A percentile compares a stretch with the other conserved stretches of the same genome.
phyloP scores from a whole-genome alignment of 2,113 vertebrate genomes.

The Geococcyx californianus region DNA sequence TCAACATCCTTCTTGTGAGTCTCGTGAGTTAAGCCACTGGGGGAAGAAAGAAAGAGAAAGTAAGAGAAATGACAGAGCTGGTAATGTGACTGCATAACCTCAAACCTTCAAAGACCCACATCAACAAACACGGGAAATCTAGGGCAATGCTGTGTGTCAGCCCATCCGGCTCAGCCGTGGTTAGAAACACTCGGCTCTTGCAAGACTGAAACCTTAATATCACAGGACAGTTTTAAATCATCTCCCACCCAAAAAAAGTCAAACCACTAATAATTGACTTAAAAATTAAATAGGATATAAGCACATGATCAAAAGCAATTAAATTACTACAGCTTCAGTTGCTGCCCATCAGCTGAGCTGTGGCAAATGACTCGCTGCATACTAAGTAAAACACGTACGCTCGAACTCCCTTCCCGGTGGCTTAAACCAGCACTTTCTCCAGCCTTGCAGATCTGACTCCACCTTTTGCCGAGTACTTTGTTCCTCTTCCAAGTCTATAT shows the following conservation, averaged over 20 bases:
- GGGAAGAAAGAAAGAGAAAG: not conserved
- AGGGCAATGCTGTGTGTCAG: not conserved
- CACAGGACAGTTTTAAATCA: not conserved
- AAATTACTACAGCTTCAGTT: not conserved
- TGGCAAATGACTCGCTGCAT: not conserved
- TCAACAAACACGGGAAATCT: not conserved
- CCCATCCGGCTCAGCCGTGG: not conserved
- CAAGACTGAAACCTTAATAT: not conserved
- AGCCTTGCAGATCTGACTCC: not conserved
- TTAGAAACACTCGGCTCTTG: not conserved
- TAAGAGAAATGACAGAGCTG: not conserved
- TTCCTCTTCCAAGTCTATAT: conserved; percentile 60
- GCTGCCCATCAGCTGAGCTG: conserved; percentile 41
- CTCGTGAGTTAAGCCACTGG: conserved; percentile 92
- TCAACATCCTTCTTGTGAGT: conserved; percentile 93
- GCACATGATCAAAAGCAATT: conserved; percentile 49
- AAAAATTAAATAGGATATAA: conserved; percentile 37
- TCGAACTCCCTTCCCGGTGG: not conserved
- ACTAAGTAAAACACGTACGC: not conserved
- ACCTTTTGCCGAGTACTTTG: conserved; percentile 42
- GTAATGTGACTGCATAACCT: not conserved
- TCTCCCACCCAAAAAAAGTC: not conserved
- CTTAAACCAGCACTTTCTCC: not conserved
- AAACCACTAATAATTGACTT: conserved; percentile 8
- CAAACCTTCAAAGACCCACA: conserved; percentile 22